These are phyloP conservation scores for Ptiloglossa arizonensis DNA, from an alignment of 1,140 invertebrate genomes.

Conservation along the genomic window DNA sequence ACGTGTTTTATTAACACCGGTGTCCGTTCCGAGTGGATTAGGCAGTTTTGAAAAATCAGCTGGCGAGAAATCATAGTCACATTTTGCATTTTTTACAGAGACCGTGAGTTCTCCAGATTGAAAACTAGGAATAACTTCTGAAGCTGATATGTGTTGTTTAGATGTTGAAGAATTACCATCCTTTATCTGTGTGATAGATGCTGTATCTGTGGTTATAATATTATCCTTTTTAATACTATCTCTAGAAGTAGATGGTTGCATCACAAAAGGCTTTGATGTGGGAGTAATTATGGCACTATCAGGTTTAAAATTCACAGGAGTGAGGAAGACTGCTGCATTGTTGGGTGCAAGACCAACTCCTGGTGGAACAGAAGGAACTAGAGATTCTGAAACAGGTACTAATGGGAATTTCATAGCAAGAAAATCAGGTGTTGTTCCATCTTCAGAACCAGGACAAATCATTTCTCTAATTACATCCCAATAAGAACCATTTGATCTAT, in stretches of 20 bases:
- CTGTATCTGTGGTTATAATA: constrained; percentile 59
- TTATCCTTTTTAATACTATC: constrained; percentile 69
- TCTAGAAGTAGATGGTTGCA: constrained; percentile 73
- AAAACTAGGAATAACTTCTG: constrained; percentile 76
- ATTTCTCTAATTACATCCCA: constrained; percentile 80
- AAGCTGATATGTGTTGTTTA: constrained; percentile 68
- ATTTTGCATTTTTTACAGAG: constrained; percentile 77
- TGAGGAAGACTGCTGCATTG: constrained; percentile 75
- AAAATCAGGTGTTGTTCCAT: constrained; percentile 67
- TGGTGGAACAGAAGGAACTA: constrained; percentile 69
- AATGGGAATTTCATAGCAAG: constrained; percentile 77
- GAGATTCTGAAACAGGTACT: constrained; percentile 70
- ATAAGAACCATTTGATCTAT: constrained; percentile 75
- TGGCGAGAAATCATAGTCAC: constrained; percentile 74
- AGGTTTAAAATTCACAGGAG: constrained; percentile 77
- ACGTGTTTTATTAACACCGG: constrained; percentile 57
- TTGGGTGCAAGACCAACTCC: constrained; percentile 65
- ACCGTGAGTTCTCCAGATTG: constrained; percentile 79
- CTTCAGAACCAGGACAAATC: constrained; percentile 78
- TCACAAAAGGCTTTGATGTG: constrained; percentile 71
- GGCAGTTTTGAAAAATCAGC: constrained; percentile 74
- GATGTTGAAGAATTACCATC: constrained; percentile 57
- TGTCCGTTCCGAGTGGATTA: constrained; percentile 57
- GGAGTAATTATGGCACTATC: constrained; percentile 73
- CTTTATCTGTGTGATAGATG: constrained; percentile 65